phyloP scores from a whole-genome alignment of 2,797 vertebrate species.

The Ibycter americanus region DNA sequence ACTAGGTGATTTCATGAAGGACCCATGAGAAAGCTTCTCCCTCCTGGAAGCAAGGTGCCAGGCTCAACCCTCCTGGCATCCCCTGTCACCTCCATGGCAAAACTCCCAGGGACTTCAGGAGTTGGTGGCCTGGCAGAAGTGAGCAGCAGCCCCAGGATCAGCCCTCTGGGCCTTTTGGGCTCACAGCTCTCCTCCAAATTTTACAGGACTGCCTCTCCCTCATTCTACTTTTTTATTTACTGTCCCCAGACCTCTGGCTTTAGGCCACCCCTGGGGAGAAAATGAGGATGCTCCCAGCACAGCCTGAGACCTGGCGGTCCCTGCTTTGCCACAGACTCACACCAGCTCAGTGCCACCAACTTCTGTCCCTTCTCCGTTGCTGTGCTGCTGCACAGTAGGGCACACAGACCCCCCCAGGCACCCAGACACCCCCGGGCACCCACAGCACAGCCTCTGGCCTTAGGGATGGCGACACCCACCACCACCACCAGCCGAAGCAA shows the following conservation, averaged over 20 bases:
- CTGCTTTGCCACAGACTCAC: background rate
- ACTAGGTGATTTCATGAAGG: fast-evolving
- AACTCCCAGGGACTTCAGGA: background rate
- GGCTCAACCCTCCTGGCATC: background rate
- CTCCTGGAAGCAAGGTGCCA: background rate
- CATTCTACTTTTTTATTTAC: fast-evolving
- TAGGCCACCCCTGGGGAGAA: too few relatives aligned
- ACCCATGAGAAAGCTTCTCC: background rate
- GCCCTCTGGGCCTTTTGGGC: background rate
- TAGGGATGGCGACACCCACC: fast-evolving
- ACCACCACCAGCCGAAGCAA: too few relatives aligned
- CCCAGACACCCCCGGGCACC: too few relatives aligned
- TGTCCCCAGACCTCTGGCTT: too few relatives aligned
- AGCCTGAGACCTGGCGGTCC: fast-evolving
- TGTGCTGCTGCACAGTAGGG: background rate
- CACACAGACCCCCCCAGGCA: background rate
- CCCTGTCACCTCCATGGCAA: fast-evolving
- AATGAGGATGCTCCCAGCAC: background rate
- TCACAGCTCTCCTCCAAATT: background rate
- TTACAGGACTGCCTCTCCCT: background rate
- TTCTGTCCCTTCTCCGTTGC: fast-evolving
- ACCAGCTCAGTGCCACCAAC: background rate
- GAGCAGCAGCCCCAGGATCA: background rate
- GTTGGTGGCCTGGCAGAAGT: background rate
- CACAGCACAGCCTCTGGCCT: background rate